Conservation (phyloP, 2,888 invertebrate species). For the Spisula solida region DNA sequence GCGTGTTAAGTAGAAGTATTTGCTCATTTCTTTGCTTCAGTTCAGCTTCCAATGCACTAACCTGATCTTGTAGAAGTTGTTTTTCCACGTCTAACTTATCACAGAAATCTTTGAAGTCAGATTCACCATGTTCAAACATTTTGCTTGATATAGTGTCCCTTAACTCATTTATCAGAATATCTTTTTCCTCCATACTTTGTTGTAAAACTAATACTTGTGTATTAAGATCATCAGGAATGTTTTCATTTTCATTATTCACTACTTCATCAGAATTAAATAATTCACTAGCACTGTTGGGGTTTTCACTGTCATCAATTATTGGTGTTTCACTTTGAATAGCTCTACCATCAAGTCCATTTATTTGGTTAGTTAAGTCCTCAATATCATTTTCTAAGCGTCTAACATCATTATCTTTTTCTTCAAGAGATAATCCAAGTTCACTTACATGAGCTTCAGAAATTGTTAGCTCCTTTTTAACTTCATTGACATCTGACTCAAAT, state of each 20-base stretch:
- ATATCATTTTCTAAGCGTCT: slow-evolving; percentile 36
- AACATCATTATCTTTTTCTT: slow-evolving; percentile 63
- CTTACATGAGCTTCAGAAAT: slow-evolving; percentile 33
- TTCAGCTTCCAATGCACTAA: slow-evolving; percentile 24
- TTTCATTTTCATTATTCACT: not conserved
- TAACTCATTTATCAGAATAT: slow-evolving; percentile 45
- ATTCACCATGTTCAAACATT: slow-evolving; percentile 45
- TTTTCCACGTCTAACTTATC: slow-evolving; percentile 61
- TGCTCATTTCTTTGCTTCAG: slow-evolving; percentile 41
- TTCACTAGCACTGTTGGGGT: not conserved
- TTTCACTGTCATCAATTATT: not conserved
- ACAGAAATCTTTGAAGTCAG: slow-evolving; percentile 62
- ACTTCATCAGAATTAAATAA: not conserved
- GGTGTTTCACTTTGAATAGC: not conserved
- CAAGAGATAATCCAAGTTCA: slow-evolving; percentile 46
- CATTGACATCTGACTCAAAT: not conserved
- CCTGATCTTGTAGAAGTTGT: slow-evolving; percentile 36
- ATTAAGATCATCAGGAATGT: slow-evolving; percentile 11
- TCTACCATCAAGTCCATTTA: slow-evolving; percentile 3
- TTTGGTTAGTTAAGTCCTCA: slow-evolving; percentile 37
- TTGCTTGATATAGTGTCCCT: slow-evolving; percentile 3
- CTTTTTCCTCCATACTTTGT: slow-evolving; percentile 44
- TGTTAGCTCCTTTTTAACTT: slow-evolving; percentile 5
- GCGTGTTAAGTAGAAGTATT: not conserved
- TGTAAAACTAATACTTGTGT: slow-evolving; percentile 28